Conservation (phyloP, 2,113 vertebrate genomes). For the Erinaceus europaeus region DNA sequence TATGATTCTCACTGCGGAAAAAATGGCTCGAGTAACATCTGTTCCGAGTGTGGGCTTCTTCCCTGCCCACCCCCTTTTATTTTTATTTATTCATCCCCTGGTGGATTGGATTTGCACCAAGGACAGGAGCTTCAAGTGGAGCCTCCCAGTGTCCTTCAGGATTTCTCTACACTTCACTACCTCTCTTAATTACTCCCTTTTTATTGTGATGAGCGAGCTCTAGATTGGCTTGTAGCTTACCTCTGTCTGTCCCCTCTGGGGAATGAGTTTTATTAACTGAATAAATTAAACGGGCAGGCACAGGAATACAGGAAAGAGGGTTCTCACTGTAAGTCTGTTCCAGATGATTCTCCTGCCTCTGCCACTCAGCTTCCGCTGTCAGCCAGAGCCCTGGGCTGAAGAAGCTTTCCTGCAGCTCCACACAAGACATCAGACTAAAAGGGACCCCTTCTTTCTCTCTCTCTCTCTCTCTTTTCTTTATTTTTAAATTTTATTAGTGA, state of each 20-base stretch:
- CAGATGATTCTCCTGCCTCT: conserved; percentile 7
- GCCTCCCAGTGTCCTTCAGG: conserved; percentile 70
- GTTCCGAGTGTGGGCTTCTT: conserved; percentile 58
- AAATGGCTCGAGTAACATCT: conserved; percentile 68
- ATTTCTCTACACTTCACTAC: conserved; percentile 75
- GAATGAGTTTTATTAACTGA: conserved; percentile 73
- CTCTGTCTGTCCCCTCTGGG: conserved; percentile 57
- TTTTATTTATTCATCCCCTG: conserved; percentile 72
- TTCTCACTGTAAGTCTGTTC: conserved; percentile 44
- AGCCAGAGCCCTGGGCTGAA: neutral
- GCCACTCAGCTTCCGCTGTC: conserved; percentile 6
- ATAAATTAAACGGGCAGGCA: conserved; percentile 68
- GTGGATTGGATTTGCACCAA: conserved; percentile 70
- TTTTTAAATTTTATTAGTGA: too few relatives aligned
- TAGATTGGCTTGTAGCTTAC: conserved; percentile 58
- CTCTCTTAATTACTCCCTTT: conserved; percentile 79
- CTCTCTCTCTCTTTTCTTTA: too few relatives aligned
- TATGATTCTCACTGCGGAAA: conserved; percentile 65
- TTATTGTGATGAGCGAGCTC: conserved; percentile 70
- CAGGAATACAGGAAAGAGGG: conserved; percentile 40
- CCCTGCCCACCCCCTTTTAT: too few relatives aligned
- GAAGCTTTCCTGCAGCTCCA: neutral
- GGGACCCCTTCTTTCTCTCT: too few relatives aligned
- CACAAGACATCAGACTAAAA: too few relatives aligned
- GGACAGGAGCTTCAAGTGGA: conserved; percentile 73